phyloP scores from a whole-genome alignment of 92 coral and sea anemone genomes.

The Palythoa grandiflora region DNA sequence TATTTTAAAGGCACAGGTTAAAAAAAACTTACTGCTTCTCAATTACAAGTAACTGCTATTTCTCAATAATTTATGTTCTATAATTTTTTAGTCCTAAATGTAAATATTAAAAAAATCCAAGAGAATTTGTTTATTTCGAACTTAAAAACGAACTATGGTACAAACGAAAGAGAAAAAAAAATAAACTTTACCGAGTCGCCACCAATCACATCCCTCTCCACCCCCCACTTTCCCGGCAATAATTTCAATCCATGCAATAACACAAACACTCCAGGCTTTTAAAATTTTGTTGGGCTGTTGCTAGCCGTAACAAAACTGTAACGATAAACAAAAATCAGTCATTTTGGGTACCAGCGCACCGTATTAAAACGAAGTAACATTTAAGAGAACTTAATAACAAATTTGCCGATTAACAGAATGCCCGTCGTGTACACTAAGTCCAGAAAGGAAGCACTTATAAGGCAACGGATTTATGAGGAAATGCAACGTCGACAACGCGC shows the following conservation, averaged over 20 bases:
- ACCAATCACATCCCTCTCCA: neutral
- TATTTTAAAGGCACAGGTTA: too few relatives aligned
- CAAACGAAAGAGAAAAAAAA: neutral
- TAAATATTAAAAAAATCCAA: neutral
- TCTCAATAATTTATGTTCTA: neutral
- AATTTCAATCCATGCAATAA: neutral
- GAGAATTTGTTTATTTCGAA: neutral
- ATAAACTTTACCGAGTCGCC: neutral
- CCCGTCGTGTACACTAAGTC: constrained; percentile 40
- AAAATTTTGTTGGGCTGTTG: neutral
- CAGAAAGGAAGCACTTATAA: constrained; percentile 2
- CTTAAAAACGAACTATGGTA: neutral
- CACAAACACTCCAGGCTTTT: neutral
- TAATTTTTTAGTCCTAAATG: neutral
- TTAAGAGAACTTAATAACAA: neutral
- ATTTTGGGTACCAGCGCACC: neutral
- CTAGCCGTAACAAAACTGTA: neutral
- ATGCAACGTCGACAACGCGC: constrained; percentile 37
- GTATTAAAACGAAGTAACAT: neutral
- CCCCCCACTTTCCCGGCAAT: neutral
- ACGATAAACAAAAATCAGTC: neutral
- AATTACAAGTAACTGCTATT: too few relatives aligned
- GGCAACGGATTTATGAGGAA: constrained; percentile 5
- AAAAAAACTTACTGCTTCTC: too few relatives aligned
- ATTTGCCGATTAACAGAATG: neutral